These are phyloP conservation scores for Elysia chlorotica DNA, from an alignment of 1,140 invertebrate genomes.

Conservation along the genomic window DNA sequence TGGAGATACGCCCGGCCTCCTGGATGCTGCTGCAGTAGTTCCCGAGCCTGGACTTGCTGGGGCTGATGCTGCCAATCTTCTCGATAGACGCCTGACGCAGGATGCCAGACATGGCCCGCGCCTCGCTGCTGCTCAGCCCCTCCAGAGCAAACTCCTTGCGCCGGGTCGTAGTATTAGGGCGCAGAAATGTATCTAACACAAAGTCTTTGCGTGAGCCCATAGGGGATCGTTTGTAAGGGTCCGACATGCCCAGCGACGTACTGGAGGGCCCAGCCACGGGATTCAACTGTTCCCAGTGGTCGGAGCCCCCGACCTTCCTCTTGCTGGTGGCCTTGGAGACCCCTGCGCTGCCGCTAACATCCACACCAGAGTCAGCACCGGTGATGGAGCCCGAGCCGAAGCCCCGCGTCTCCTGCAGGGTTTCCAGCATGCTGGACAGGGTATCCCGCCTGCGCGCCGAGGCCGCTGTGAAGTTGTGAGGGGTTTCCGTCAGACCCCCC, in stretches of 20 bases:
- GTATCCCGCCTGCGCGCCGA: conserved; percentile 15
- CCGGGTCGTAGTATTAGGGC: conserved; percentile 45
- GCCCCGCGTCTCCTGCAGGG: conserved; percentile 29
- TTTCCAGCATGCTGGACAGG: conserved; percentile 30
- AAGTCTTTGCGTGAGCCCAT: conserved; percentile 45
- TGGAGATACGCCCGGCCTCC: conserved; percentile 46
- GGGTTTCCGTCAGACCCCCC: neutral
- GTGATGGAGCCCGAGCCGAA: neutral
- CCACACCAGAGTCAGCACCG: neutral
- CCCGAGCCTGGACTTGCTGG: conserved; percentile 48
- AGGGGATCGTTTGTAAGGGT: conserved; percentile 35
- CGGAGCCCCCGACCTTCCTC: conserved; percentile 17
- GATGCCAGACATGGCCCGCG: conserved; percentile 56
- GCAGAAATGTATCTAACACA: conserved; percentile 44
- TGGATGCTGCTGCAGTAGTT: conserved; percentile 45
- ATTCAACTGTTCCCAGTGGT: neutral
- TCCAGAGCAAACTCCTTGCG: conserved; percentile 57
- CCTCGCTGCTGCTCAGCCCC: conserved; percentile 56
- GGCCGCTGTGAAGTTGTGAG: conserved; percentile 11
- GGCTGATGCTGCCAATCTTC: conserved; percentile 54
- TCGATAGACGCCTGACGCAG: conserved; percentile 57
- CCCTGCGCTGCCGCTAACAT: conserved; percentile 1
- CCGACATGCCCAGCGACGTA: neutral
- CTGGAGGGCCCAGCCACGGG: neutral
- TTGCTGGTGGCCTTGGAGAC: conserved; percentile 9